Evolutionary conservation across 2,113 vertebrate species (phyloP), one percentile per base, ranked within the genome.

Genomic region (Mastomys coucha): DNA sequence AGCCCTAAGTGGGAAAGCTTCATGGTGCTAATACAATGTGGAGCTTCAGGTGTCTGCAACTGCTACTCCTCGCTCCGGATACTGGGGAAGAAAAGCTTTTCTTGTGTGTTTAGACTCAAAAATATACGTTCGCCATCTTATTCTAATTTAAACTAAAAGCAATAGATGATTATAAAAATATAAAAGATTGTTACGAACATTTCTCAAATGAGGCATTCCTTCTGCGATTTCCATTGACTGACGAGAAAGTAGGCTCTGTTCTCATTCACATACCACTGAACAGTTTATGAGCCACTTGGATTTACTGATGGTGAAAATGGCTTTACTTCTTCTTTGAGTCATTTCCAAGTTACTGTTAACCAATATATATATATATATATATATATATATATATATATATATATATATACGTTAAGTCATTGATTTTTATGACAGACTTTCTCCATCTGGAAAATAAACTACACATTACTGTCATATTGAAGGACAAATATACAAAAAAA

Each of bases 221-320:
- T 33, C 51, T 78, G 91, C 96, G 76, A 97, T 93, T 98, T 98
- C 88, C 95, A 97, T 97, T 96, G 96, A 90, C 82, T 96, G 73
- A 93, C 93, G 69, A 91, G 16, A 67, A 0, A 89, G 91, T 77
- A 94, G 70, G 42, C 96, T 94, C 70, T 92, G 94, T 97, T 97
- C 96, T 97, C 93, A 95, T 97, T 70, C 95, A 94, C 76, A 95
- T 42, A 94, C 53, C 93, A 97, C 19, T 96, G 96, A 96, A 98
- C 98, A 87, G 87, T 96, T 98, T 98, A 97, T 73, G 77, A 73
- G 89, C 85, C 72, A 93, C 70, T 98, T 97, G 88, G 89, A 95
- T 98, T 98, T 98, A 93, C 91, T 97, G 96, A 96, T 95, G 93
- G 89, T 93, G 96, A 94, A 89, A 98, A 95, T n/a, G 96, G 20